Evolutionary conservation across 1,140 invertebrate genomes (phyloP).

Genomic region (Tetragonula clypearis): DNA sequence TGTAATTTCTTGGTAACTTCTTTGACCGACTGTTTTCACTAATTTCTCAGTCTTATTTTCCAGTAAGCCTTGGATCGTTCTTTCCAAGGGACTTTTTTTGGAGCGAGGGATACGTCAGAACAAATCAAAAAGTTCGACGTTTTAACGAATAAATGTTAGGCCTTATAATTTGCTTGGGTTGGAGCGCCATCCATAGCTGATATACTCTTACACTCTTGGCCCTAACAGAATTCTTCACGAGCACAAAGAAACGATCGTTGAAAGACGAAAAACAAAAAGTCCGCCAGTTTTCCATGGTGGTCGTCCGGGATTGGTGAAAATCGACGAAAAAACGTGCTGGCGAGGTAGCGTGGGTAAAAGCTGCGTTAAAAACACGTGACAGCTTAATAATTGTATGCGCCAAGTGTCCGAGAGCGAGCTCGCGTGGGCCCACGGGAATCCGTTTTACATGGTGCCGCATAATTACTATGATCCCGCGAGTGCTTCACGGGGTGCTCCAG

Average conservation of each 20-base stretch:
- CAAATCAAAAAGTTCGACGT: no score
- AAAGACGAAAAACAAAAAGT: background rate
- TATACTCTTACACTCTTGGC: no score
- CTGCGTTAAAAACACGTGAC: constrained; percentile 59
- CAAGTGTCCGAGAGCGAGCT: background rate
- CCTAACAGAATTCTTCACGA: no score
- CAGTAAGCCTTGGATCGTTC: no score
- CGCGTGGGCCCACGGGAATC: constrained; percentile 67
- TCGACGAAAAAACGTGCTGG: constrained; percentile 28
- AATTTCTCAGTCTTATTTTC: no score
- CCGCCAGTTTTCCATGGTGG: background rate
- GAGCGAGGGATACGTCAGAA: no score
- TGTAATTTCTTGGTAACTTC: no score
- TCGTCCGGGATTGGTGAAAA: background rate
- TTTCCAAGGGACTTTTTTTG: no score
- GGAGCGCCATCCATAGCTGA: no score
- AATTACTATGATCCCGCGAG: constrained; percentile 74
- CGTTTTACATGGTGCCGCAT: constrained; percentile 70
- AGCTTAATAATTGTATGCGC: constrained; percentile 70
- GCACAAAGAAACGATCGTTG: background rate
- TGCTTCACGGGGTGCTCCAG: constrained; percentile 63
- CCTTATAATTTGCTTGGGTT: no score
- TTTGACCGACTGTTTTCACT: no score
- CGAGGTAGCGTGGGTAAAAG: constrained; percentile 38
- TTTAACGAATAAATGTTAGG: no score